A percentile compares a stretch with the other conserved stretches of the same genome.
Evolutionary conservation across 2,888 invertebrate species (phyloP).

Genomic region (Epinotia ramella): DNA sequence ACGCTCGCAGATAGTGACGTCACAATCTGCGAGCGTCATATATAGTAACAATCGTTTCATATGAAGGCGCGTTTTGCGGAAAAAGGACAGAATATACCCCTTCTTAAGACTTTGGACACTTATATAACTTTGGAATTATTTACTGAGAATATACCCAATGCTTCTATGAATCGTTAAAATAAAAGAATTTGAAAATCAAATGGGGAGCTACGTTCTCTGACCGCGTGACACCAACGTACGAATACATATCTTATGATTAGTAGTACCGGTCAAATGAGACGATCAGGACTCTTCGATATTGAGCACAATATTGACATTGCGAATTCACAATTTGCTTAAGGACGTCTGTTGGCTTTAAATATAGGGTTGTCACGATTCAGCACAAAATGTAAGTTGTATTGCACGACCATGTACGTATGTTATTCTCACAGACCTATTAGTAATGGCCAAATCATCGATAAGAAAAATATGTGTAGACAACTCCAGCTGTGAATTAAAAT

Average conservation of each 20-base stretch:
- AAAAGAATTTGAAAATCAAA: background rate
- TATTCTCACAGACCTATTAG: background rate
- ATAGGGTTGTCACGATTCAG: slow-evolving; percentile 10
- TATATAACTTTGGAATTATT: too few species aligned
- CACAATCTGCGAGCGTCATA: too few species aligned
- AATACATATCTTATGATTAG: slow-evolving; percentile 49
- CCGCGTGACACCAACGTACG: slow-evolving; percentile 5
- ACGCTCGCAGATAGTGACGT: too few species aligned
- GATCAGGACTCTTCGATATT: slow-evolving; percentile 60
- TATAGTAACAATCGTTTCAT: too few species aligned
- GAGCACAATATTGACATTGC: slow-evolving; percentile 62
- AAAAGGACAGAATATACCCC: too few species aligned
- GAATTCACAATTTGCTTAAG: slow-evolving; percentile 55
- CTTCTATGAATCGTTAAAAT: background rate
- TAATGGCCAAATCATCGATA: background rate
- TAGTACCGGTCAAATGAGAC: slow-evolving; percentile 57
- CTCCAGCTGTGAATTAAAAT: too few species aligned
- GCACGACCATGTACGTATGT: background rate
- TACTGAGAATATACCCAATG: too few species aligned
- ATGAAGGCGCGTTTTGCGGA: too few species aligned
- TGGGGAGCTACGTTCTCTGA: background rate
- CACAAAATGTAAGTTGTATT: background rate
- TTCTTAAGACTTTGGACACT: too few species aligned
- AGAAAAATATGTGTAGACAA: too few species aligned
- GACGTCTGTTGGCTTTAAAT: slow-evolving; percentile 3